A percentile compares a stretch with the other conserved stretches of the same genome.
Evolutionary conservation across 1,140 invertebrate species (phyloP).

Genomic region (Papilio polytes): DNA sequence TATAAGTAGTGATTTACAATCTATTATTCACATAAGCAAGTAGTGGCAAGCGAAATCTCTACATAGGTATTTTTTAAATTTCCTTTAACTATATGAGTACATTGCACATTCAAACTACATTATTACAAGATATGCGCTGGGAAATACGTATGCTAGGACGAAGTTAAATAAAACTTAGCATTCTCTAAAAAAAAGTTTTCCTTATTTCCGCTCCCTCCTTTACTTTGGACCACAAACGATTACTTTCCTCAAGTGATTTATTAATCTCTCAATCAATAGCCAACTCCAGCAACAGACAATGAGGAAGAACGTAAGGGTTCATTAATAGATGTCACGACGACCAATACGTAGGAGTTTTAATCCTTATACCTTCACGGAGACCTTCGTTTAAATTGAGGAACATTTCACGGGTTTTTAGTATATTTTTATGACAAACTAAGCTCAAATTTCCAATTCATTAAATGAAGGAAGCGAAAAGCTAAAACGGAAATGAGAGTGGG

Average conservation of each 20-base stretch:
- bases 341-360: conserved; percentile 19
- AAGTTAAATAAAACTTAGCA: not conserved
- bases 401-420: not conserved
- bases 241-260: conserved; percentile 35
- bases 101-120: too few relatives aligned
- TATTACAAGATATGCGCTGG: not conserved
- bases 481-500: not conserved
- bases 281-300: conserved; percentile 25
- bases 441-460: not conserved
- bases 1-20: not conserved
- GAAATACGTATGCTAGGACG: not conserved
- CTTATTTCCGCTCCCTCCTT: not conserved
- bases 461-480: not conserved
- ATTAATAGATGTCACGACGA: conserved; percentile 24
- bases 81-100: too few relatives aligned
- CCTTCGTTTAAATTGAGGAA: not conserved
- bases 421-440: not conserved
- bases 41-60: not conserved
- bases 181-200: not conserved
- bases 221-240: conserved; percentile 10
- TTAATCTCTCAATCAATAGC: conserved; percentile 37
- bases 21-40: not conserved
- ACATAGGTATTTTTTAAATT: too few relatives aligned
- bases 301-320: conserved; percentile 17
- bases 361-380: not conserved